Evolutionary conservation across 2,888 invertebrate genomes (phyloP), one percentile per base, ranked within the genome.

Genomic region (Chelonus formosanus): DNA sequence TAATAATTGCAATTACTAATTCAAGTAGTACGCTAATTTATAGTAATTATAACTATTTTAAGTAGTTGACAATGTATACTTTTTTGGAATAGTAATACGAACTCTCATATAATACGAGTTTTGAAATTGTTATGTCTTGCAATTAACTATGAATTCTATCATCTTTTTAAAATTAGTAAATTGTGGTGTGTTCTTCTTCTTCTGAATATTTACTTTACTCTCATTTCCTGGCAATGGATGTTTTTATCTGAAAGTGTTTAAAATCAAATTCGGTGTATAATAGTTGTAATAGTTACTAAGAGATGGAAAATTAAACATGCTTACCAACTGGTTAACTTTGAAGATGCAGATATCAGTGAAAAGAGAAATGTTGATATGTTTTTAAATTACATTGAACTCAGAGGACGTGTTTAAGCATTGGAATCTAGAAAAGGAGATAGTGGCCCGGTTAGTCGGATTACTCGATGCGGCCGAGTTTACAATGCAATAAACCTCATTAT

Each of bases 341-440:
- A 20, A 20, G 20, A 20, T 20, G 20, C 20, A 20, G 40, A 40
- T 40, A 40, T 3, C 4, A 62, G 68, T 66, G 65, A 70, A 69
- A 71, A 70, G 68, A 71, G 65, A 68, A 64, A 67, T 57, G 57
- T 32, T 45, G 48, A 44, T 32, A 36, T 45, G 47, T 40, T 20
- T 55, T n/a, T 40, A 36, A 6, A 54, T 53, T 40, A 53, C 52
- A 43, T 58, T 31, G 48, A 56, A 47, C 53, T n/a, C 62, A 44
- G 48, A 52, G 44, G n/a, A 20, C 61, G 64, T 50, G 67, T 50
- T 20, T 34, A 71, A 67, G 70, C 69, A 78, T 76, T 68, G 71
- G 71, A 73, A 72, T 72, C 71, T 71, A 64, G 59, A 66, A 67
- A 73, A 69, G 67, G 69, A 71, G 68, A 73, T 64, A 65, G 66